These are phyloP conservation scores for Tolmerus cingulatus DNA, from an alignment of 2,888 invertebrate genomes.

Conservation along the genomic window DNA sequence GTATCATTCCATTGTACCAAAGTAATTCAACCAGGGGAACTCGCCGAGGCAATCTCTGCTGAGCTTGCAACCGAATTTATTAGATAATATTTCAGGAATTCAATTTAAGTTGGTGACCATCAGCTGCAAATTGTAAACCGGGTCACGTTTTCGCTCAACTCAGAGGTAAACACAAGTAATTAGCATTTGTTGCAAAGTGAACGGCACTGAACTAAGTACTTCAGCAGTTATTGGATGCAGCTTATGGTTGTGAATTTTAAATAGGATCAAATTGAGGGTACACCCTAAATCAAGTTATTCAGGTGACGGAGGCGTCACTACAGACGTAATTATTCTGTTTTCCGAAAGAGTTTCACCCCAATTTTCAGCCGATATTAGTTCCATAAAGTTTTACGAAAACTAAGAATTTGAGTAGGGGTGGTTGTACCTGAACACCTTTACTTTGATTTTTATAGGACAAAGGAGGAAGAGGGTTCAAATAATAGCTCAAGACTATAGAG, in stretches of 20 bases:
- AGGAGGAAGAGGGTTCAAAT: background rate
- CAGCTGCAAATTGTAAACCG: slow-evolving; percentile 49
- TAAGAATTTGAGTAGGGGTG: background rate
- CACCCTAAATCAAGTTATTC: slow-evolving; percentile 1
- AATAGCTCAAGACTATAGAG: background rate
- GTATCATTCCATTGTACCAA: background rate
- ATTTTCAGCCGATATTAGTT: background rate
- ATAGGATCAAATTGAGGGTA: slow-evolving; percentile 5
- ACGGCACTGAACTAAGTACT: slow-evolving; percentile 16
- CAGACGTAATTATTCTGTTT: background rate
- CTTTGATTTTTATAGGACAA: background rate
- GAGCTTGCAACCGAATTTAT: slow-evolving; percentile 21
- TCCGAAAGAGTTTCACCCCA: background rate
- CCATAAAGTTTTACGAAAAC: background rate
- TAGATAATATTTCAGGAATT: slow-evolving; percentile 41
- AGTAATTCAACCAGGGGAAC: background rate
- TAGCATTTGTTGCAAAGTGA: slow-evolving; percentile 30
- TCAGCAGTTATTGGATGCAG: slow-evolving; percentile 20
- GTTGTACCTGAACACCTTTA: background rate
- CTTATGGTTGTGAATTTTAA: slow-evolving; percentile 27
- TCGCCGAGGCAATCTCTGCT: background rate
- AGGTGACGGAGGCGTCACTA: background rate
- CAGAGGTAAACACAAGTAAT: slow-evolving; percentile 36
- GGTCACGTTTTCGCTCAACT: slow-evolving; percentile 49
- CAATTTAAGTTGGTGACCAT: slow-evolving; percentile 43